Base-by-base conservation (phyloP, 1,140 invertebrate genomes). In the Lepidurus arcticus region DNA sequence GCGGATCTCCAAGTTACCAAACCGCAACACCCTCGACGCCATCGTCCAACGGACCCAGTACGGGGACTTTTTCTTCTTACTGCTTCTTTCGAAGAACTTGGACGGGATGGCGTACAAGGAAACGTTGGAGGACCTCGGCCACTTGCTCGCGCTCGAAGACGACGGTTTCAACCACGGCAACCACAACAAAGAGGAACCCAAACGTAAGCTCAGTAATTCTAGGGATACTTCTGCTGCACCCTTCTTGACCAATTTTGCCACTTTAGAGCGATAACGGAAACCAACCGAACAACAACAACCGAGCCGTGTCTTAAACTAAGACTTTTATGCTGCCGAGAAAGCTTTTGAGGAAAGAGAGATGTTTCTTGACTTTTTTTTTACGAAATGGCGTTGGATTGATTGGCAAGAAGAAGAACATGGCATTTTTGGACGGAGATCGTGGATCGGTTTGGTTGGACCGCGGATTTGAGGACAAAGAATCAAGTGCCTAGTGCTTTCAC, bases 71-170 rank as follows among this genome's bases (percentile, higher is more conserved):
- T 87, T 95, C 73, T 85, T 96, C 74, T 85, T 95, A 44, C 92
- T 94, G 82, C 85, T 95, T 45, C 85, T 95, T 10, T 92, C 92
- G 42, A 93, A 95, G 83, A 96, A 96, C 84, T 89, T 95, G 86
- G 94, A 92, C 82, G 87, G 92, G 82, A 88, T 91, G 86, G 87
- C 91, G 26, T 94, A 93, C 84, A 90, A 89, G 45, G 92, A 94
- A 82, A 88, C 94, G 77, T 82, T 95, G 81, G 86, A 90, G 34
- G 89, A 90, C 78, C 82, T 90, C 0, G 89, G 87, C 74, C 87
- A 88, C 78, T 65, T 65, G 53, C 53, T 65, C 53, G 21, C 53
- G 4, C 21, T 65, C 16, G 53, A 65, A 65, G 53, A 65, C 53
- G n/a, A 3, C 53, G 53, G 53, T 21, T 65, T n/a, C 53, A 65